These are phyloP conservation scores for Cydia amplana DNA, from an alignment of 1,140 invertebrate species.

Conservation along the genomic window DNA sequence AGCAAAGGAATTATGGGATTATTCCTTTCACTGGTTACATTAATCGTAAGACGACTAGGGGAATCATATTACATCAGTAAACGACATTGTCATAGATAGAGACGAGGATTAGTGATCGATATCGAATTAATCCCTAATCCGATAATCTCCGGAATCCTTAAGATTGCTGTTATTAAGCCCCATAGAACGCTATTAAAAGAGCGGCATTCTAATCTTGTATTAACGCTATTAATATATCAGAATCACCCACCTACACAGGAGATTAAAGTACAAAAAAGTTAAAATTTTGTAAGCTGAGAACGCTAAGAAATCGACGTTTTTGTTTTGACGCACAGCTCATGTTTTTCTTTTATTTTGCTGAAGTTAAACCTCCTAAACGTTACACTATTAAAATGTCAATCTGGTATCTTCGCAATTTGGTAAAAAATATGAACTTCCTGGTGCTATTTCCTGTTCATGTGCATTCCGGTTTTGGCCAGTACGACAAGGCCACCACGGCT, in stretches of 20 bases:
- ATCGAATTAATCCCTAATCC: constrained; percentile 15
- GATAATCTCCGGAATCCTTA: constrained; percentile 2
- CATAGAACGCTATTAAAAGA: neutral
- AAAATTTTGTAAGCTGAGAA: too few relatives aligned
- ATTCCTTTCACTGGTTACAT: too few relatives aligned
- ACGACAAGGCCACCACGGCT: neutral
- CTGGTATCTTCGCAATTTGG: neutral
- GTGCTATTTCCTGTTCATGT: neutral
- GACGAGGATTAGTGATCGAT: neutral
- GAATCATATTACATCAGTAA: neutral
- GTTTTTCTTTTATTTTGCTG: too few relatives aligned
- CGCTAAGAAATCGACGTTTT: too few relatives aligned
- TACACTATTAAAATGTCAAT: neutral
- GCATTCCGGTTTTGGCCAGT: constrained; percentile 6
- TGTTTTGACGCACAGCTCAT: too few relatives aligned
- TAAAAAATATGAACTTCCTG: constrained; percentile 4
- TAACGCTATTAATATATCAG: too few relatives aligned
- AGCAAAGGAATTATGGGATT: too few relatives aligned
- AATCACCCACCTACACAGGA: too few relatives aligned
- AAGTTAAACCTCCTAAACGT: neutral
- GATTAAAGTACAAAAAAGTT: too few relatives aligned
- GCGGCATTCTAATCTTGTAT: too few relatives aligned
- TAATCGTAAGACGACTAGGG: neutral
- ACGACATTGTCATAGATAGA: neutral
- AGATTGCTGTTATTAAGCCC: neutral